A percentile compares a stretch with the other conserved stretches of the same genome.
These are phyloP conservation scores for Salarias fasciatus DNA, from an alignment of 2,797 vertebrate species.

Conservation along the genomic window DNA sequence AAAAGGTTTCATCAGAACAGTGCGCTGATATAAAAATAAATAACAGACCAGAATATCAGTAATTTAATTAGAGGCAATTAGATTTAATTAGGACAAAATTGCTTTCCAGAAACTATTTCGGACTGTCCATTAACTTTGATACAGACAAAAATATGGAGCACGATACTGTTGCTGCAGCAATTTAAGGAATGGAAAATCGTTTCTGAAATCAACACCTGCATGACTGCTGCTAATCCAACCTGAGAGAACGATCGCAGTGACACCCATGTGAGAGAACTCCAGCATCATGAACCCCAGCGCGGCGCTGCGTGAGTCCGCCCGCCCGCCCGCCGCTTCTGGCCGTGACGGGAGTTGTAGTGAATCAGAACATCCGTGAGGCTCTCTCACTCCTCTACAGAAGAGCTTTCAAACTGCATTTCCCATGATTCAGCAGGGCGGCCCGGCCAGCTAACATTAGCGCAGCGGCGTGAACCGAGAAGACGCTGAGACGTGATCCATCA, in stretches of 20 bases:
- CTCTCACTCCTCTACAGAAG: neutral
- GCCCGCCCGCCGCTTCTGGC: neutral
- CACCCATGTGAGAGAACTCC: neutral
- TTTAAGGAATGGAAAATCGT: constrained; percentile 3
- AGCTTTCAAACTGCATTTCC: constrained; percentile 29
- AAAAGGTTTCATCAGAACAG: neutral
- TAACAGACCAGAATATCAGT: neutral
- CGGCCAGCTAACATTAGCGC: constrained; percentile 29
- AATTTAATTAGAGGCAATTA: neutral
- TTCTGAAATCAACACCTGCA: neutral
- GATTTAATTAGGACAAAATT: too few species aligned
- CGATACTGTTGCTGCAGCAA: neutral
- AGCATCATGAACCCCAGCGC: neutral
- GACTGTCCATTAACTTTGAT: neutral
- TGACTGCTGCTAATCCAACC: constrained; percentile 5
- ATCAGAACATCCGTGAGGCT: neutral
- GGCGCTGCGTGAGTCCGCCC: neutral
- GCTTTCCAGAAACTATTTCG: too few species aligned
- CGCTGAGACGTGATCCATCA: constrained; percentile 38
- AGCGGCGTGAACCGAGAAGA: constrained; percentile 19
- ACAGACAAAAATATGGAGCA: neutral
- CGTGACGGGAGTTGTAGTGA: constrained; percentile 11
- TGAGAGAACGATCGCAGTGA: constrained; percentile 10
- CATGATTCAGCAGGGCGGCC: constrained; percentile 10
- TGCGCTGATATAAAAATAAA: neutral